Evolutionary conservation across 2,888 invertebrate species (phyloP), one percentile per base, ranked within the genome.

Genomic region (Altica lythri): DNA sequence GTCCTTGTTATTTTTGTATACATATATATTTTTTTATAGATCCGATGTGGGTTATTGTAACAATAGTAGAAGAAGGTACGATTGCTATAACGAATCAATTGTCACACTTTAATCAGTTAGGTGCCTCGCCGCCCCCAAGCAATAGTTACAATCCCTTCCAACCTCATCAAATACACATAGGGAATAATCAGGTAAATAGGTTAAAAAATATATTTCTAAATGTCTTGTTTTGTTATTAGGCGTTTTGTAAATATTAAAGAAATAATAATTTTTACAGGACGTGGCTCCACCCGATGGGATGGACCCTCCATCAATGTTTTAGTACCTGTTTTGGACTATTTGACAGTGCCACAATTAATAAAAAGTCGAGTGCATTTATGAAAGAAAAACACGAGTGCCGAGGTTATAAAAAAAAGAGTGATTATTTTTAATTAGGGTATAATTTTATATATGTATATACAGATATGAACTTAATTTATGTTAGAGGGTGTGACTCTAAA

Each of bases 51-150:
- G 86, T 88, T 59, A 88, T 91, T 72, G 79, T 92, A 44, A 85
- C 85, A 37, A 92, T 93, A 27, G 89, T 86, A 59, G 89, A 90
- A 68, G 86, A 86, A 71, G 90, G 90, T 63, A 86, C 92, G 27
- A 80, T 91, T 75, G 89, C 87, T 48, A 79, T 92, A 53, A 90
- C 90, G 53, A 89, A 92, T 75, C 90, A 90, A 75, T 77, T 91
- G 67, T 82, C 83, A 47, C 81, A 83, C 62, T 78, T 83, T 61
- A 80, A 78, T 62, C 81, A 79, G 59, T 69, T 80, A 53, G 80
- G 81, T 27, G 72, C 78, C 25, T 68, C 75, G 38, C 65, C 61
- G 10, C 67, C 67, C 4, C 38, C 64, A 22, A 68, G 69, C 9
- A 65, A 68, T 48, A 60, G 61, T 12, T 62, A 66, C 27, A 72